phyloP scores from a whole-genome alignment of 2,113 vertebrate species.

The Pantherophis guttatus region DNA sequence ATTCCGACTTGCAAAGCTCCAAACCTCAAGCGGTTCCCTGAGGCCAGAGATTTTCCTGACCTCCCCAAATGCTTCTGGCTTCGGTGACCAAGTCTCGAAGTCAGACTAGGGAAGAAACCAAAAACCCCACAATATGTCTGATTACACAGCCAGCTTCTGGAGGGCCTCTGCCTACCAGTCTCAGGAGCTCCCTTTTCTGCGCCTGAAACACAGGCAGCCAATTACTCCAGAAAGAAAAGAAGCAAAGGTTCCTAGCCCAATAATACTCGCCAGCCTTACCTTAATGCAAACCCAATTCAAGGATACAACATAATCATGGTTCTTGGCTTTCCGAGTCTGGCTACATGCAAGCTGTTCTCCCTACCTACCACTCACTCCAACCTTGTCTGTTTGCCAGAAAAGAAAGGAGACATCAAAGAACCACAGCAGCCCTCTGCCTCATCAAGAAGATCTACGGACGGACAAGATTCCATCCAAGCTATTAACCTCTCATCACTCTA shows the following conservation, averaged over 20 bases:
- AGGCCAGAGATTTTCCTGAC: background rate
- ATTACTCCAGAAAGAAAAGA: background rate
- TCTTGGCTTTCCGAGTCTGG: slow-evolving; percentile 51
- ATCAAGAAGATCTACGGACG: slow-evolving; percentile 72
- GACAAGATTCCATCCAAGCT: slow-evolving; percentile 76
- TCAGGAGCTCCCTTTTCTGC: background rate
- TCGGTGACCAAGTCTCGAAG: background rate
- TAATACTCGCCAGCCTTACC: background rate
- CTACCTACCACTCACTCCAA: background rate
- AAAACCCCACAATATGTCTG: background rate
- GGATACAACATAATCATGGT: slow-evolving; percentile 36
- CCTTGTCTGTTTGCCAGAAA: slow-evolving; percentile 74
- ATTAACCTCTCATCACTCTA: slow-evolving; percentile 79
- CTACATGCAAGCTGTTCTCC: slow-evolving; percentile 59
- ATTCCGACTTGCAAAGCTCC: background rate
- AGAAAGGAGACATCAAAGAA: slow-evolving; percentile 75
- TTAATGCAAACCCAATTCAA: slow-evolving; percentile 10
- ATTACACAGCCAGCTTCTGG: background rate
- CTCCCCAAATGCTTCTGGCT: background rate
- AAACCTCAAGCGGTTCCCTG: background rate
- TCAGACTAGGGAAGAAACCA: background rate
- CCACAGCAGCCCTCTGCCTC: slow-evolving; percentile 68
- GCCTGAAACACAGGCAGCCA: background rate
- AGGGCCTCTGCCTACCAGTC: background rate
- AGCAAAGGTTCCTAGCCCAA: background rate